A percentile compares a stretch with the other conserved stretches of the same genome.
These are phyloP conservation scores for Archegozetes longisetosus DNA, from an alignment of 1,140 invertebrate species.

Conservation along the genomic window DNA sequence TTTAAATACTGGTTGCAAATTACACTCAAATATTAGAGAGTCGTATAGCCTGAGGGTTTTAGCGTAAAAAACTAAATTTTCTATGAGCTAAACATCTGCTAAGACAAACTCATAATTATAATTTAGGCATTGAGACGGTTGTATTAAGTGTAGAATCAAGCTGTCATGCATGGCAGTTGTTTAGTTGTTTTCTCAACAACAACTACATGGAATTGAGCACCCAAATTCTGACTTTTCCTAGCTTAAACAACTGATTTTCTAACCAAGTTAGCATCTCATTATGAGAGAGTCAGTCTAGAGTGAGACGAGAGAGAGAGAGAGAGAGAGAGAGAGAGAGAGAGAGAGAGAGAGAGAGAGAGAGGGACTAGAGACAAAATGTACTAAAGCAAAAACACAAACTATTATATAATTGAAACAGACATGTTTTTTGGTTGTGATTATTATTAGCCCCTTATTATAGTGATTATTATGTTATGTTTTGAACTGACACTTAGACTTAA, in stretches of 20 bases:
- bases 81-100: not conserved
- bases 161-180: too few relatives aligned
- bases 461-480: not conserved
- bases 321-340: not conserved
- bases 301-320: not conserved
- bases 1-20: not conserved
- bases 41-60: not conserved
- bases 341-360: not conserved
- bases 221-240: too few relatives aligned
- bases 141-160: too few relatives aligned
- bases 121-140: too few relatives aligned
- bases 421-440: not conserved
- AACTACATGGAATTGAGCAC: too few relatives aligned
- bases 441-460: not conserved
- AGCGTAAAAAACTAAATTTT: not conserved
- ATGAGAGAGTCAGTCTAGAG: too few relatives aligned
- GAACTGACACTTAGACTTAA: not conserved
- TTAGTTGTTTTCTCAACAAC: too few relatives aligned
- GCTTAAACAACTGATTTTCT: too few relatives aligned
- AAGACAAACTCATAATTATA: not conserved
- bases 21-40: not conserved
- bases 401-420: not conserved
- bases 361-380: not conserved
- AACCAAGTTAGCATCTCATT: too few relatives aligned
- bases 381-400: not conserved